Evolutionary conservation across 2,797 vertebrate genomes (phyloP).

Genomic region (Florisuga fusca): DNA sequence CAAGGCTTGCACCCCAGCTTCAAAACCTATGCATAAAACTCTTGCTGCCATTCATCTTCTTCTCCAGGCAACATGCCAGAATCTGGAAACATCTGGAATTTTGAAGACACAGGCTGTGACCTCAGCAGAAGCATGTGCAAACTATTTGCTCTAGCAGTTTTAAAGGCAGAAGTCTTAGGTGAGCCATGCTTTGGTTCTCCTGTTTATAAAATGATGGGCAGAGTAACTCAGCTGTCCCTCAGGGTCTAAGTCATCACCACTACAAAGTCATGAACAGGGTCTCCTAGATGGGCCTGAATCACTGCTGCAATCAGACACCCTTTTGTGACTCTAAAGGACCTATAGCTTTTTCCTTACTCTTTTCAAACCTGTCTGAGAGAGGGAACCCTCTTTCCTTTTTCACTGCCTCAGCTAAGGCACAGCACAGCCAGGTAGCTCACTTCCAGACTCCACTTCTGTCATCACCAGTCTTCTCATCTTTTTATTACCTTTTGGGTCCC

Average conservation of each 20-base stretch:
- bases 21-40: background rate
- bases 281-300: background rate
- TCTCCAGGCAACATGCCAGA: background rate
- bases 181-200: background rate
- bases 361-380: background rate
- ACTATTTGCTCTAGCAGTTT: background rate
- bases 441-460: background rate
- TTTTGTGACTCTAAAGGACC: background rate
- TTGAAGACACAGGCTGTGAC: background rate
- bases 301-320: background rate
- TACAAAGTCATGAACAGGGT: background rate
- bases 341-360: background rate
- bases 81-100: background rate
- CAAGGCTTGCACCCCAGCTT: accelerated
- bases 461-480: background rate
- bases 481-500: background rate
- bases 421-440: background rate
- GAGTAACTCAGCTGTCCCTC: background rate
- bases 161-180: background rate
- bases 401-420: background rate
- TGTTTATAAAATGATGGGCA: background rate
- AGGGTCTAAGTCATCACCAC: background rate
- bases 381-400: background rate
- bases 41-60: background rate
- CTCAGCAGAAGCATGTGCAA: background rate